Base-by-base conservation (phyloP, 1,140 invertebrate genomes). In the Megathymus violae region DNA sequence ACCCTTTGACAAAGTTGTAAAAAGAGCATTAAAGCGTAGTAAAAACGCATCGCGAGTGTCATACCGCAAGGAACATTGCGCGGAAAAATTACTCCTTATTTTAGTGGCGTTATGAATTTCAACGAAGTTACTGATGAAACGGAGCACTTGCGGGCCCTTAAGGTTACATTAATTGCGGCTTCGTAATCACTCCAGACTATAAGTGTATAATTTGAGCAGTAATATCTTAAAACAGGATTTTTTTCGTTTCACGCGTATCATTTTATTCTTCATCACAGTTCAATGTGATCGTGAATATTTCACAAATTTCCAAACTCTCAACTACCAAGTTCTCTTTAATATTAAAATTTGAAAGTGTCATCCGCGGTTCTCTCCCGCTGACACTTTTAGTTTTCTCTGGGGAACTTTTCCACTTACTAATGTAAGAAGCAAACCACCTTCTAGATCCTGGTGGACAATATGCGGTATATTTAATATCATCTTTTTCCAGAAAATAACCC, bases 1-100 rank as follows among this genome's bases (percentile, higher is more conserved):
- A 88, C 88, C 88, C 88, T 88, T 88, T 89, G 78, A 84, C 82
- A 75, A 87, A 91, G 86, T 83, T 86, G 80, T 91, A 89, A 91
- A 91, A 91, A 88, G 80, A 84, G 71, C 81, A 81, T 91, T 85
- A 91, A 91, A 88, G 72, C 81, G 80, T 80, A 88, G 78, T 91
- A 86, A 89, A 90, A 89, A 88, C 85, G 85, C 88, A 90, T 89
- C 78, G 71, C 75, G 67, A 68, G 66, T 64, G 61, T 65, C 67
- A 71, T 70, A 68, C 63, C 65, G 67, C 27, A 41, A 50, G 69
- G 61, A 64, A 69, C 60, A 61, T 67, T 60, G 54, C 70, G 71
- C 64, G 68, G 74, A 72, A 80, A 79, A 80, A 77, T 75, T 73
- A 63, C 77, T 84, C 75, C 74, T 81, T 82, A 82, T 82, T 88